These are phyloP conservation scores for Drosophila yakuba DNA, from an alignment of 1,140 invertebrate genomes.

Conservation along the genomic window DNA sequence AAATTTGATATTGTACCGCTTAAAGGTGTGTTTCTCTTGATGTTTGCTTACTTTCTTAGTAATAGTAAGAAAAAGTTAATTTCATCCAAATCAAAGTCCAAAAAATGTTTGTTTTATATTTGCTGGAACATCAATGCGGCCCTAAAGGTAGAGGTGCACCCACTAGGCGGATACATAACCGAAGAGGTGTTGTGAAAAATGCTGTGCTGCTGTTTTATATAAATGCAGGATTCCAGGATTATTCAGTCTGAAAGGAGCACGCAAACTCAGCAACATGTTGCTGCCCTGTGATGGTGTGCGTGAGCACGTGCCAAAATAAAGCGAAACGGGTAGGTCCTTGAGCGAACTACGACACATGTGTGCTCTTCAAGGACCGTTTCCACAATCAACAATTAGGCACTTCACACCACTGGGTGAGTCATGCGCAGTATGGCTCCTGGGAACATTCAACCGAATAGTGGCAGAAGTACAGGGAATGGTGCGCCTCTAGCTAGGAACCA, in stretches of 20 bases:
- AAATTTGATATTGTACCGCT: too few relatives aligned
- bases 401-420: slow-evolving; percentile 37
- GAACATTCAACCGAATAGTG: background rate
- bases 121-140: background rate
- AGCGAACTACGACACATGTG: slow-evolving; percentile 5
- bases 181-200: background rate
- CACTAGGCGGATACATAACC: background rate
- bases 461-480: background rate
- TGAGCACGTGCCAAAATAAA: slow-evolving; percentile 67
- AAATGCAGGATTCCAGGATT: slow-evolving; percentile 5
- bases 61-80: too few relatives aligned
- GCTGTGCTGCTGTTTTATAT: background rate
- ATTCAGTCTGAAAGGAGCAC: slow-evolving; percentile 8
- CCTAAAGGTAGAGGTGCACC: background rate
- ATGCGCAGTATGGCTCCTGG: slow-evolving; percentile 38
- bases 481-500: too few relatives aligned
- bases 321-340: background rate
- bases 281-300: slow-evolving; percentile 20
- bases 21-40: too few relatives aligned
- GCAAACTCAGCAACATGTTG: slow-evolving; percentile 72
- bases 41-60: too few relatives aligned
- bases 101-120: too few relatives aligned
- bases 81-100: too few relatives aligned
- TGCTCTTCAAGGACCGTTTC: slow-evolving; percentile 24
- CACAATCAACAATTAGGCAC: slow-evolving; percentile 66